These are phyloP conservation scores for Buathra laborator DNA, from an alignment of 2,888 invertebrate species.

Conservation along the genomic window DNA sequence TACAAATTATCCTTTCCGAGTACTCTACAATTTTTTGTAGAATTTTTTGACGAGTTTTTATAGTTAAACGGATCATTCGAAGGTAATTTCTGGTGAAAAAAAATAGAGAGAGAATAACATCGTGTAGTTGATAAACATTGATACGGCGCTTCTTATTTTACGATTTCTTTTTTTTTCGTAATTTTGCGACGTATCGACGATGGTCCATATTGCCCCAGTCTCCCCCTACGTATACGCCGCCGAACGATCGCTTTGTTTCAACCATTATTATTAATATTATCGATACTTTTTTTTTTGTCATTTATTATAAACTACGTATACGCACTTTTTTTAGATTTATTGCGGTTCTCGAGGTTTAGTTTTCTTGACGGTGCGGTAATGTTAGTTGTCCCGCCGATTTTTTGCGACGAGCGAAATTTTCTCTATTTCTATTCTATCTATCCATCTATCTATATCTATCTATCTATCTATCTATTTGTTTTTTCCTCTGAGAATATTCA, in stretches of 20 bases:
- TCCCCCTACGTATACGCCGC: slow-evolving; percentile 26
- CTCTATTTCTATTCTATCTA: background rate
- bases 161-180: too few relatives aligned
- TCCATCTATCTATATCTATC: background rate
- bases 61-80: too few relatives aligned
- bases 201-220: slow-evolving; percentile 53
- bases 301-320: slow-evolving; percentile 52
- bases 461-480: background rate
- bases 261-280: slow-evolving; percentile 53
- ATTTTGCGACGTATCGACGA: too few relatives aligned
- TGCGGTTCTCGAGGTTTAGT: slow-evolving; percentile 27
- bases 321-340: background rate
- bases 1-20: too few relatives aligned
- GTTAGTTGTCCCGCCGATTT: slow-evolving; percentile 24
- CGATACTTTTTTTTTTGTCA: slow-evolving; percentile 48
- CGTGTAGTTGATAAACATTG: too few relatives aligned
- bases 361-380: slow-evolving; percentile 36
- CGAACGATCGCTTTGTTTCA: slow-evolving; percentile 53
- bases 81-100: too few relatives aligned
- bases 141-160: too few relatives aligned
- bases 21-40: too few relatives aligned
- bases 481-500: slow-evolving; percentile 4
- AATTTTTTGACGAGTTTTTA: too few relatives aligned
- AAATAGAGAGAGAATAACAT: too few relatives aligned
- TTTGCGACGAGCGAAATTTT: slow-evolving; percentile 28